A percentile compares a stretch with the other conserved stretches of the same genome.
phyloP scores from a whole-genome alignment of 2,113 vertebrate species.

The Clarias macrocephalus region DNA sequence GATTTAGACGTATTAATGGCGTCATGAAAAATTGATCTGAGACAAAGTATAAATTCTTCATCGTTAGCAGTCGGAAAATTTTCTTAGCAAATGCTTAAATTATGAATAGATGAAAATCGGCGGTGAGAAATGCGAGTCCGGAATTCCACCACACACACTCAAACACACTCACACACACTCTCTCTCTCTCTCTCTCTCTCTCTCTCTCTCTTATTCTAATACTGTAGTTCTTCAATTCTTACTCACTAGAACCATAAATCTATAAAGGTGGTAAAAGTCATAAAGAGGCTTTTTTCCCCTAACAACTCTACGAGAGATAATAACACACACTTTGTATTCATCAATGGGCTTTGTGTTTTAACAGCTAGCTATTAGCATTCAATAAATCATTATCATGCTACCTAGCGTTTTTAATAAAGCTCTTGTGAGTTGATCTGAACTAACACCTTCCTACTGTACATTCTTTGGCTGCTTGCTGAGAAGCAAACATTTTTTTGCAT shows the following conservation, averaged over 20 bases:
- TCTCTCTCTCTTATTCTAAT: background rate
- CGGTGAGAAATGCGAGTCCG: background rate
- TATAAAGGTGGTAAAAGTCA: background rate
- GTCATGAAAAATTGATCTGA: conserved; percentile 77
- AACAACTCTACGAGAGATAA: background rate
- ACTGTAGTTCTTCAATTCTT: background rate
- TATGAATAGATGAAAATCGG: conserved; percentile 15
- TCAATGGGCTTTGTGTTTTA: background rate
- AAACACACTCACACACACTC: background rate
- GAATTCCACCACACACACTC: background rate
- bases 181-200: background rate
- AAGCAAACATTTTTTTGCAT: background rate
- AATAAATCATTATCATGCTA: background rate
- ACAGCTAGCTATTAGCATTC: background rate
- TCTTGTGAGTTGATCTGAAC: background rate
- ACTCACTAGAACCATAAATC: background rate
- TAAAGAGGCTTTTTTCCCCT: background rate
- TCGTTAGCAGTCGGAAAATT: conserved; percentile 35
- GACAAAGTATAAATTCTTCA: conserved; percentile 51
- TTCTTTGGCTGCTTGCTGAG: background rate
- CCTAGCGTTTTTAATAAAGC: background rate
- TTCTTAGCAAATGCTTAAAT: conserved; percentile 29
- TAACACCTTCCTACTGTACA: background rate
- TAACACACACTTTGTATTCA: background rate
- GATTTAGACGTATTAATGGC: conserved; percentile 78